Base-by-base conservation (phyloP, 2,888 invertebrate species). In the Drosophila koepferae region DNA sequence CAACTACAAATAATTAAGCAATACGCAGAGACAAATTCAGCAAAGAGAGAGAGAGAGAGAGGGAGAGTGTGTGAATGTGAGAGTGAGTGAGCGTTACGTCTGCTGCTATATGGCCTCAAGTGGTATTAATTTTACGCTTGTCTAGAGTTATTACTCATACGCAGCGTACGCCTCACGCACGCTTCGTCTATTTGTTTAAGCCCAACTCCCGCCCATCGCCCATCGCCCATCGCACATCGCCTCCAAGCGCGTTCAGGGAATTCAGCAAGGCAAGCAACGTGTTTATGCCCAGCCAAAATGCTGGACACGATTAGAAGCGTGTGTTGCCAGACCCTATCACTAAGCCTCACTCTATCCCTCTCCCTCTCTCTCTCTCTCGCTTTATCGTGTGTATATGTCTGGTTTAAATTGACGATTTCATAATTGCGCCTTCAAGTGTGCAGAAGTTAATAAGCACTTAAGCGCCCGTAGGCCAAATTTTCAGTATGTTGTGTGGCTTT, bases 81-180 rank as follows among this genome's bases (percentile, higher is more conserved):
- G 20, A 48, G 40, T 7, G 49, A 5, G 36, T 16, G 53, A 5
- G 53, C 16, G 16, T 43, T 28, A 48, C 20, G 70, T 74, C 81
- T 79, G 81, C 79, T 70, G 68, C 65, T 71, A 62, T 71, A 69
- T 61, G 63, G 80, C 85, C 82, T 73, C 73, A 82, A 86, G 85
- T 74, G 80, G 73, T 82, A 82, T 87, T 85, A 89, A 87, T 89
- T 86, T 86, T 89, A 87, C 88, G 85, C 85, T 87, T 89, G 85
- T 84, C 90, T 89, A 84, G 89, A 87, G 88, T 84, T 86, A 86
- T 86, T 89, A 87, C 85, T 84, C 88, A 85, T 89, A 86, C 85
- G 82, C 74, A 74, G 48, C 34, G 65, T 58, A 14, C 49, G 61
- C 67, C 49, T 8, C 43, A 64, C 67, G 53, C 84, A 82, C 66